Conservation (phyloP, 2,113 vertebrate genomes). For the Ibidorhyncha struthersii region DNA sequence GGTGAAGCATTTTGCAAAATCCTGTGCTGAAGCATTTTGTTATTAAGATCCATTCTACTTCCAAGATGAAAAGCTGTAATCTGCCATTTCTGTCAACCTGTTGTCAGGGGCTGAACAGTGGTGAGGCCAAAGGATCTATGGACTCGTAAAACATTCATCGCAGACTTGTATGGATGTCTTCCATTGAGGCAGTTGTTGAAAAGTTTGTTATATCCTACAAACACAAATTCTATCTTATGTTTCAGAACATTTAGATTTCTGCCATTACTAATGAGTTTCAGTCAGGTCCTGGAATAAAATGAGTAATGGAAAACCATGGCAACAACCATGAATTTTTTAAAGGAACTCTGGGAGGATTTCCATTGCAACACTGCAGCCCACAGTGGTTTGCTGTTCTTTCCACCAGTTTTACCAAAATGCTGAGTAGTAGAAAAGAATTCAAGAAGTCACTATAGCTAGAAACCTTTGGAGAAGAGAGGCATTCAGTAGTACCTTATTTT, state of each 20-base stretch:
- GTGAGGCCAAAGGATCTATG: neutral
- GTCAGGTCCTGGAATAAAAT: neutral
- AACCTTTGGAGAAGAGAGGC: neutral
- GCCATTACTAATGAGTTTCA: neutral
- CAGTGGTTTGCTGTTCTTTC: neutral
- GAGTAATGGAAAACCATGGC: neutral
- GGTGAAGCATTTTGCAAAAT: neutral
- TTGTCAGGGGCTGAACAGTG: neutral
- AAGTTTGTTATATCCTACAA: neutral
- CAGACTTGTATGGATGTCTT: neutral
- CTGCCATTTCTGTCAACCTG: neutral
- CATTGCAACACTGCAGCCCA: neutral
- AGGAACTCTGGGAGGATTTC: neutral
- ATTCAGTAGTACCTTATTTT: neutral
- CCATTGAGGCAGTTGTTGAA: neutral
- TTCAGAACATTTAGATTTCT: neutral
- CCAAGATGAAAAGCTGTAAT: neutral
- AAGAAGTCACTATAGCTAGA: neutral
- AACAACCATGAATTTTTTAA: neutral
- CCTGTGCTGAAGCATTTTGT: neutral
- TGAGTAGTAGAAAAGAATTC: neutral
- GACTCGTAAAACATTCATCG: neutral
- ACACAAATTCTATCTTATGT: neutral
- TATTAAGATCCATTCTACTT: neutral
- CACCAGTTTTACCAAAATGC: neutral